Conservation (phyloP, 2,797 vertebrate genomes). For the Passerculus sandwichensis region DNA sequence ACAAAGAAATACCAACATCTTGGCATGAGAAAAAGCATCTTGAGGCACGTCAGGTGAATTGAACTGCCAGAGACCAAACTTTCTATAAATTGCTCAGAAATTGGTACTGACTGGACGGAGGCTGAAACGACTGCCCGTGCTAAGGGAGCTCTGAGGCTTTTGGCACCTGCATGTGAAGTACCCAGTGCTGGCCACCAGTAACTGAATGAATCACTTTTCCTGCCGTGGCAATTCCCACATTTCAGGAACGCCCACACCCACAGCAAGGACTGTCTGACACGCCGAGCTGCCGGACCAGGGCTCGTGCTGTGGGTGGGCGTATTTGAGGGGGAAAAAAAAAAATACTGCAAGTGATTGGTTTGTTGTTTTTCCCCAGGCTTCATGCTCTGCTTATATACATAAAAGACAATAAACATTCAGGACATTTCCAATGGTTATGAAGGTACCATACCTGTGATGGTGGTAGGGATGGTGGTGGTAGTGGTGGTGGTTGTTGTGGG, state of each 20-base stretch:
- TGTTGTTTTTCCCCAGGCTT: slow-evolving; percentile 42
- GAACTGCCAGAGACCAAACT: background rate
- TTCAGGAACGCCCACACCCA: background rate
- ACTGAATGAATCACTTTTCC: background rate
- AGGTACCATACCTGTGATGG: slow-evolving; percentile 96
- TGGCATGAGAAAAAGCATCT: background rate
- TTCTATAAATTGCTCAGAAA: background rate
- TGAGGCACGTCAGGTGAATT: fast-evolving
- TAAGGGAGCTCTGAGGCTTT: background rate
- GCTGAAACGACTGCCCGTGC: fast-evolving
- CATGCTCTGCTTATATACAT: slow-evolving; percentile 61
- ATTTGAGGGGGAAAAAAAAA: background rate
- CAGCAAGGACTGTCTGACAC: background rate
- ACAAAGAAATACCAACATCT: background rate
- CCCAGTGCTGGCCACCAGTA: background rate
- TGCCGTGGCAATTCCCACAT: background rate
- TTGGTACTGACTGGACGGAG: background rate
- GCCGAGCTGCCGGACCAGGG: background rate
- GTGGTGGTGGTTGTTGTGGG: slow-evolving; percentile 88
- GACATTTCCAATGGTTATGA: slow-evolving; percentile 81
- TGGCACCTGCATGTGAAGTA: fast-evolving
- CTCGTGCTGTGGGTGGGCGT: background rate
- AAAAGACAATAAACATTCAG: slow-evolving; percentile 76
- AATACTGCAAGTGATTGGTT: background rate
- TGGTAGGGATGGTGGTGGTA: slow-evolving; percentile 89